Evolutionary conservation across 2,113 vertebrate species (phyloP).

Genomic region (Gopherus flavomarginatus): DNA sequence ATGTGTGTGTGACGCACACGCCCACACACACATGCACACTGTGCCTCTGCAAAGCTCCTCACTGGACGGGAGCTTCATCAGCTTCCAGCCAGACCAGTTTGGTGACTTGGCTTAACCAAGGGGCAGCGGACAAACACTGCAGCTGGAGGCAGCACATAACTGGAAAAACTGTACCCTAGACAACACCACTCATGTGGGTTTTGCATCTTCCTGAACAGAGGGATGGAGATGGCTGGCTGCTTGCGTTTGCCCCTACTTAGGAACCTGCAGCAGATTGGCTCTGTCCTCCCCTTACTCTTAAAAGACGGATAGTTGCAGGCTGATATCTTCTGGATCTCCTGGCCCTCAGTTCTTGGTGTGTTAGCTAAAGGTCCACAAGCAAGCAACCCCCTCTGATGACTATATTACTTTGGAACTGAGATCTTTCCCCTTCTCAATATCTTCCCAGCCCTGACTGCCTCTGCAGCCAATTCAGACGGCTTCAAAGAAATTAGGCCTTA

Average conservation of each 20-base stretch:
- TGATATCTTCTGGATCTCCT: neutral
- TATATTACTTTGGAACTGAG: neutral
- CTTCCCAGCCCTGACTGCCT: neutral
- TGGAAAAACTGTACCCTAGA: neutral
- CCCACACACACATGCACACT: neutral
- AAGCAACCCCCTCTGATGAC: neutral
- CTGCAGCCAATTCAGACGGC: neutral
- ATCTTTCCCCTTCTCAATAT: neutral
- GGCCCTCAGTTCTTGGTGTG: neutral
- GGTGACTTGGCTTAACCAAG: neutral
- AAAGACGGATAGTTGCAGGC: neutral
- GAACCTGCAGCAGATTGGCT: neutral
- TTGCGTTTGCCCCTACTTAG: neutral
- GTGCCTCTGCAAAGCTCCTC: neutral
- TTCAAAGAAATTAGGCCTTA: neutral
- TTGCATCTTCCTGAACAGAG: neutral
- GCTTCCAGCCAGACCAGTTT: neutral
- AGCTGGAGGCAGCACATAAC: neutral
- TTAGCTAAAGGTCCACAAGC: neutral
- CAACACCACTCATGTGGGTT: neutral
- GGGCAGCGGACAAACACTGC: neutral
- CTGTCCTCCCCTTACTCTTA: neutral
- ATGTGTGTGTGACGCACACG: too few species aligned
- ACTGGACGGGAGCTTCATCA: neutral
- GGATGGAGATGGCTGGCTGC: neutral